A percentile compares a stretch with the other conserved stretches of the same genome.
These are phyloP conservation scores for Eremobia ochroleuca DNA, from an alignment of 2,888 invertebrate species.

Conservation along the genomic window DNA sequence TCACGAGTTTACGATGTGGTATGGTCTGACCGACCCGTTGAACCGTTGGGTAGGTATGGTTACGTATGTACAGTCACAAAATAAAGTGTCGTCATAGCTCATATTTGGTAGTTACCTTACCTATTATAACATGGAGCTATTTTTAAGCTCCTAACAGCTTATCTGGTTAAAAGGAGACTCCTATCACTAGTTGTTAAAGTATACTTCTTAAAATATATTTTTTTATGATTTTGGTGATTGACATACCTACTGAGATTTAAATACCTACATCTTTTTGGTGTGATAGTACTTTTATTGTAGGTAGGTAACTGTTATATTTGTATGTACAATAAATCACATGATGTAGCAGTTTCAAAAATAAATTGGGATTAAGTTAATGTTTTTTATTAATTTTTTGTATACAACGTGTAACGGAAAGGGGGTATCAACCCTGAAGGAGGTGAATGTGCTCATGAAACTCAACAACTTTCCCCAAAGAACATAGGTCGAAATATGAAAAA, in stretches of 20 bases:
- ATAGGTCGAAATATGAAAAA: no score
- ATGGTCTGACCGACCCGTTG: no score
- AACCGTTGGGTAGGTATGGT: neutral
- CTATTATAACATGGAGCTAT: neutral
- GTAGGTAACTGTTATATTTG: neutral
- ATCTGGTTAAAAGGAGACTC: no score
- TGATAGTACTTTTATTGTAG: neutral
- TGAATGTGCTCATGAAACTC: no score
- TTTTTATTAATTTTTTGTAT: neutral
- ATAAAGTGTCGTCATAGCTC: neutral
- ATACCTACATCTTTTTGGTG: neutral
- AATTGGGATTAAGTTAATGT: neutral
- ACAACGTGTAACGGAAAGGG: no score
- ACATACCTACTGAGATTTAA: neutral
- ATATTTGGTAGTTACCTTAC: neutral
- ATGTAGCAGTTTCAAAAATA: slow-evolving; percentile 8
- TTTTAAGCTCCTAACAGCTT: neutral
- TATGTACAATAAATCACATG: slow-evolving; percentile 4
- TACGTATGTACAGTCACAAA: neutral
- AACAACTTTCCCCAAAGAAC: no score
- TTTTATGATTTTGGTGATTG: neutral
- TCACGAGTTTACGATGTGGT: neutral
- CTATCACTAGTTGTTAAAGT: no score
- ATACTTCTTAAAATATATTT: no score
- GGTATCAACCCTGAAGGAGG: no score